phyloP scores from a whole-genome alignment of 2,888 invertebrate genomes.

The Oscheius onirici region DNA sequence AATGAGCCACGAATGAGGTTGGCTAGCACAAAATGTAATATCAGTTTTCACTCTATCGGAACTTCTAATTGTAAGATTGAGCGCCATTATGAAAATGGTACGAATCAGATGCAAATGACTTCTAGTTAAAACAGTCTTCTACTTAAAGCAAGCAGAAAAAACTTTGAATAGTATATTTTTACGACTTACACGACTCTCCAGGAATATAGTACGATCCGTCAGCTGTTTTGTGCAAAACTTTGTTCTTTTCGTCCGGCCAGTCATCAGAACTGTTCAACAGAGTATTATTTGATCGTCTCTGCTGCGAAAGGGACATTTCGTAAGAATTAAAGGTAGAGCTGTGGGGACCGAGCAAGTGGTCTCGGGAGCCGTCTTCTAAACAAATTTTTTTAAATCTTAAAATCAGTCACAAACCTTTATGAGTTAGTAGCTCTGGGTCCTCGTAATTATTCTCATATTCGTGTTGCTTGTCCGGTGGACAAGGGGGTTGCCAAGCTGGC shows the following conservation, averaged over 20 bases:
- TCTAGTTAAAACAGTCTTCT: too few relatives aligned
- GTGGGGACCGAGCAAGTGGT: slow-evolving; percentile 37
- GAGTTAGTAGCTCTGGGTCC: slow-evolving; percentile 52
- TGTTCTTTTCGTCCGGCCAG: slow-evolving; percentile 32
- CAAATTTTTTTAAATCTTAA: too few relatives aligned
- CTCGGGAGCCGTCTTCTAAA: slow-evolving; percentile 43
- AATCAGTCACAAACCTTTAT: slow-evolving; percentile 10
- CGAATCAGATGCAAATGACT: too few relatives aligned
- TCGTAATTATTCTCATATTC: slow-evolving; percentile 59
- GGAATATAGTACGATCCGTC: slow-evolving; percentile 60
- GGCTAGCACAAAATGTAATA: too few relatives aligned
- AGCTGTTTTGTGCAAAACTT: slow-evolving; percentile 55
- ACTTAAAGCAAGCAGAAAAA: too few relatives aligned
- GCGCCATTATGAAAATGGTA: too few relatives aligned
- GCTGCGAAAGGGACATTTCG: slow-evolving; percentile 53
- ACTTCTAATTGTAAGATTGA: too few relatives aligned
- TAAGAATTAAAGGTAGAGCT: slow-evolving; percentile 48
- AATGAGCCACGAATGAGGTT: too few relatives aligned
- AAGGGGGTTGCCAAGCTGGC: slow-evolving; percentile 48
- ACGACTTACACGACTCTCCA: slow-evolving; percentile 44
- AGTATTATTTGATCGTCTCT: slow-evolving; percentile 43
- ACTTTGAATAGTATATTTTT: too few relatives aligned
- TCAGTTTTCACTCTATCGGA: slow-evolving; percentile 10
- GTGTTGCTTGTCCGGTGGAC: slow-evolving; percentile 47
- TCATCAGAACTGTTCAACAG: slow-evolving; percentile 33